phyloP scores from a whole-genome alignment of 2,888 invertebrate genomes.

The Dryococelus australis region DNA sequence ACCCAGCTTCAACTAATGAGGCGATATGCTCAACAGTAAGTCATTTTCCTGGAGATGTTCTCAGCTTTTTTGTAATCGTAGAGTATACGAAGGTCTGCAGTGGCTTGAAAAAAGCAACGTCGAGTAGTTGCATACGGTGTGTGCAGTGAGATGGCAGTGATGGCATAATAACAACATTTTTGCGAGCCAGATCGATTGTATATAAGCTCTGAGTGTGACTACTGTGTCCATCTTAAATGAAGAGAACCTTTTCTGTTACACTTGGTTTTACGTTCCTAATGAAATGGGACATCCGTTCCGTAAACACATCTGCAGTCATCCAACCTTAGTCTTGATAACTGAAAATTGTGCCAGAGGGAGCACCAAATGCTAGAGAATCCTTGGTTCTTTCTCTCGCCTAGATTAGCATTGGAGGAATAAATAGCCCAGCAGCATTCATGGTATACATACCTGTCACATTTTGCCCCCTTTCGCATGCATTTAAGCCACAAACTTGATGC shows the following conservation, averaged over 20 bases:
- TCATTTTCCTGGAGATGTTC: conserved; percentile 29
- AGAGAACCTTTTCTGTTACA: background rate
- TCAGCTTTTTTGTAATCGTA: conserved; percentile 31
- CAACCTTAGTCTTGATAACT: conserved; percentile 44
- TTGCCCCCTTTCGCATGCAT: background rate
- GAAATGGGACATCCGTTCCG: conserved; percentile 41
- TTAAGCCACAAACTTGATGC: background rate
- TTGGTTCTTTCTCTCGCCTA: conserved; percentile 28
- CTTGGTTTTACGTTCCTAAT: background rate
- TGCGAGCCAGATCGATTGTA: background rate
- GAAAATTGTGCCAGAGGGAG: conserved; percentile 42
- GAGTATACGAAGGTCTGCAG: conserved; percentile 25
- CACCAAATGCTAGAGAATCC: background rate
- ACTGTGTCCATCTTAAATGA: conserved; percentile 6
- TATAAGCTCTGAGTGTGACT: background rate
- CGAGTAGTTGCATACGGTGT: too few relatives aligned
- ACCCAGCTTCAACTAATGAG: conserved; percentile 34
- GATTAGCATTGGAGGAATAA: too few relatives aligned
- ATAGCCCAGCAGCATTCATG: too few relatives aligned
- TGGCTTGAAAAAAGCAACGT: background rate
- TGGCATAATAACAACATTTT: background rate
- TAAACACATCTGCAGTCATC: conserved; percentile 42
- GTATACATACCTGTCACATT: too few relatives aligned
- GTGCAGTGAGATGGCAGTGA: conserved; percentile 20
- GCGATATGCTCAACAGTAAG: conserved; percentile 33